Evolutionary conservation across 2,797 vertebrate genomes (phyloP).

Genomic region (Manis javanica): DNA sequence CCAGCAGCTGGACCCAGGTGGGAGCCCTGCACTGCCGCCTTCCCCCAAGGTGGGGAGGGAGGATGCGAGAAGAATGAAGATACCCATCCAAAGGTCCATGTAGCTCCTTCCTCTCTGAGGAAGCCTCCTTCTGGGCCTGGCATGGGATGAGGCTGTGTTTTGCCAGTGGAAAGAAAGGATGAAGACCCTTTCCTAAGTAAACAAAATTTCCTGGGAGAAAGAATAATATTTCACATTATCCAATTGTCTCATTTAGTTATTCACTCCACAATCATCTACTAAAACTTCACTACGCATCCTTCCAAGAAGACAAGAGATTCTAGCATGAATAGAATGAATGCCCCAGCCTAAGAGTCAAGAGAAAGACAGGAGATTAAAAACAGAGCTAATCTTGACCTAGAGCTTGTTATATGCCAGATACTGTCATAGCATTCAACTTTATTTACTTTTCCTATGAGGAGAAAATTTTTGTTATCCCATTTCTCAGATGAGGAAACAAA

Average conservation of each 20-base stretch:
- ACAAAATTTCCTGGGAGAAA: background rate
- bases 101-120: background rate
- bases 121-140: background rate
- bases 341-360: background rate
- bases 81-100: accelerated
- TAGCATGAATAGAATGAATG: accelerated
- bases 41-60: background rate
- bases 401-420: accelerated
- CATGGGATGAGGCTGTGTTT: accelerated
- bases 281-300: accelerated
- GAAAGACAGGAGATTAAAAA: background rate
- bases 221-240: accelerated
- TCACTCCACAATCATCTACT: too few relatives aligned
- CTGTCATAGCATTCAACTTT: too few relatives aligned
- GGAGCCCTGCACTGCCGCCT: accelerated
- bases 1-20: accelerated
- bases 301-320: background rate
- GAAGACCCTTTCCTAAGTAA: background rate
- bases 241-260: accelerated
- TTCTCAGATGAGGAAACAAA: background rate
- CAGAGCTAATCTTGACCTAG: background rate
- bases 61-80: accelerated
- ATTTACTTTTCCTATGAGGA: background rate
- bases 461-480: background rate
- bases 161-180: background rate